A percentile compares a stretch with the other conserved stretches of the same genome.
These are phyloP conservation scores for Conus ventricosus DNA, from an alignment of 1,140 invertebrate genomes.

Conservation along the genomic window DNA sequence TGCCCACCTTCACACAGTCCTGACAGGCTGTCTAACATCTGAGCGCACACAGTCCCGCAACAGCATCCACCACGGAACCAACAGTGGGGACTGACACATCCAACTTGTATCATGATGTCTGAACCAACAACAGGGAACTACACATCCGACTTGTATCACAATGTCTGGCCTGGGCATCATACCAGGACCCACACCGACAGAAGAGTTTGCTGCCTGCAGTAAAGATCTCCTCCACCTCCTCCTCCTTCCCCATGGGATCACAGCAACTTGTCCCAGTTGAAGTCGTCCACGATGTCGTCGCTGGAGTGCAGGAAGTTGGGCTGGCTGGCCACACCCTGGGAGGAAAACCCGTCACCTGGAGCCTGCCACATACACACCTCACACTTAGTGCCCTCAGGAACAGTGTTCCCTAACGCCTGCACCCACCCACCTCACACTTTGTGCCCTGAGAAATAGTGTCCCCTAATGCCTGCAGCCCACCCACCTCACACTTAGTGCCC, in stretches of 20 bases:
- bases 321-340: conserved; percentile 1
- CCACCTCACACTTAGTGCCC: no score
- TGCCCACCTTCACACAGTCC: no score
- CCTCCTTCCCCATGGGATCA: conserved; percentile 36
- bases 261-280: conserved; percentile 66
- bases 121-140: no score
- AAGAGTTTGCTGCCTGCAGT: background rate
- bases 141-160: no score
- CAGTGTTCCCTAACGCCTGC: background rate
- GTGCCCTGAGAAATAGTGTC: no score
- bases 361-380: conserved; percentile 9
- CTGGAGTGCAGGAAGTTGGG: conserved; percentile 44
- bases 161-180: background rate
- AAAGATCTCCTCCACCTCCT: background rate
- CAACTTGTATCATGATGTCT: no score
- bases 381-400: background rate
- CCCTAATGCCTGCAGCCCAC: no score
- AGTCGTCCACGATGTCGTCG: conserved; percentile 64
- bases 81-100: no score
- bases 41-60: background rate
- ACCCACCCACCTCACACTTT: no score
- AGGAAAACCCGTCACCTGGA: conserved; percentile 14
- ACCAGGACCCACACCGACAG: background rate
- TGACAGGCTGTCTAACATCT: no score
- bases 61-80: background rate